Conservation (phyloP, 2,113 vertebrate genomes). For the Propithecus coquereli region DNA sequence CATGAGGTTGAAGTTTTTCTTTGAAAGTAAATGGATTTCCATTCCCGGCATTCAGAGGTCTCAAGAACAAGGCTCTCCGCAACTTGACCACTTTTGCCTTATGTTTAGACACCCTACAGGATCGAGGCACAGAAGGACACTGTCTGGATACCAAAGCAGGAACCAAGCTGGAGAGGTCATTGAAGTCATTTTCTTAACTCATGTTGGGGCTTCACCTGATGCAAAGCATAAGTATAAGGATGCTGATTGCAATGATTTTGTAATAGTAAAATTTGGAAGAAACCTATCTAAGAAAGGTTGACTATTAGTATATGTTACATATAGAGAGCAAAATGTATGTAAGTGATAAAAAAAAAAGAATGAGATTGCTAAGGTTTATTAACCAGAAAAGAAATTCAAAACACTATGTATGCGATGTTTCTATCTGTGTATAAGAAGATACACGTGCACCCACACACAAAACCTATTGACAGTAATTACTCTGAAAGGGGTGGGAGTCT, state of each 20-base stretch:
- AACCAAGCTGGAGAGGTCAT: not conserved
- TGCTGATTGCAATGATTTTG: not conserved
- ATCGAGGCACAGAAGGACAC: not conserved
- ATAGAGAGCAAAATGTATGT: not conserved
- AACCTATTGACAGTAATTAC: not conserved
- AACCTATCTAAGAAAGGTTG: not conserved
- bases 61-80: not conserved
- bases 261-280: not conserved
- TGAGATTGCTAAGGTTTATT: not conserved
- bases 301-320: not conserved
- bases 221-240: not conserved
- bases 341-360: not conserved
- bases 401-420: not conserved
- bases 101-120: not conserved
- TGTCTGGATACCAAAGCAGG: not conserved
- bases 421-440: not conserved
- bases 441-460: accelerated
- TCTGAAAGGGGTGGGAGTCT: not conserved
- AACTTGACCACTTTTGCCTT: not conserved
- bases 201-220: not conserved
- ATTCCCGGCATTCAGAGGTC: not conserved
- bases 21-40: not conserved
- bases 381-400: not conserved
- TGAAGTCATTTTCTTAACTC: not conserved
- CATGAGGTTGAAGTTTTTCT: not conserved